Evolutionary conservation across 2,888 invertebrate species (phyloP).

Genomic region (Megaustenia siamemsis): DNA sequence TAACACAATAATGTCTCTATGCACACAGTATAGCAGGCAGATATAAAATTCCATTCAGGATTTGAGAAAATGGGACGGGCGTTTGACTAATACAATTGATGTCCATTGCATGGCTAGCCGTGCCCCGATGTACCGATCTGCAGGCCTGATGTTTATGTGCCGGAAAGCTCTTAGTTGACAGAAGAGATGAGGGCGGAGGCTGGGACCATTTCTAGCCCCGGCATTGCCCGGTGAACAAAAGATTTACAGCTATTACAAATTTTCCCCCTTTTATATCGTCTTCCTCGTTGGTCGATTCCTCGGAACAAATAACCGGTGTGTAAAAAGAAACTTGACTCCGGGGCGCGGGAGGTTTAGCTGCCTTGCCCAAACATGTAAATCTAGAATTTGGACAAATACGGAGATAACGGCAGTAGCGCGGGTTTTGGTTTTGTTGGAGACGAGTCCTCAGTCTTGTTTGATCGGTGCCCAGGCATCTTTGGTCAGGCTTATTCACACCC

Average conservation of each 20-base stretch:
- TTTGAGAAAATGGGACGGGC: no score
- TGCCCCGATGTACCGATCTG: constrained; percentile 13
- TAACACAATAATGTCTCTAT: no score
- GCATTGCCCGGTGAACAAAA: constrained; percentile 16
- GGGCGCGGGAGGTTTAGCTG: constrained; percentile 39
- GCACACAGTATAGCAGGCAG: no score
- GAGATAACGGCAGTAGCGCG: constrained; percentile 26
- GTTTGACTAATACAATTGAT: no score
- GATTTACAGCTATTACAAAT: constrained; percentile 38
- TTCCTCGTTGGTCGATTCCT: constrained; percentile 22
- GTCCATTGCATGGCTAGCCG: no score
- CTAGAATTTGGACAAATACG: constrained; percentile 47
- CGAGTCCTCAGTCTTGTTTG: constrained; percentile 32
- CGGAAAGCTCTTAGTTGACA: constrained; percentile 16
- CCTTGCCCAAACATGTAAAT: constrained; percentile 44
- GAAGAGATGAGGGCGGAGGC: constrained; percentile 20
- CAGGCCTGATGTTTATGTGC: constrained; percentile 19
- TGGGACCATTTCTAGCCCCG: constrained; percentile 19
- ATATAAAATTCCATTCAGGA: no score
- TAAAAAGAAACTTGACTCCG: constrained; percentile 48
- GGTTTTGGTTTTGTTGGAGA: constrained; percentile 13
- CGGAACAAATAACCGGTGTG: constrained; percentile 36
- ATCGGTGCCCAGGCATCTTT: constrained; percentile 36
- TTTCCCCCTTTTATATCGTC: constrained; percentile 32
- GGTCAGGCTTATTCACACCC: constrained; percentile 43